Base-by-base conservation (phyloP, 2,113 vertebrate genomes). In the Dasypus novemcinctus region DNA sequence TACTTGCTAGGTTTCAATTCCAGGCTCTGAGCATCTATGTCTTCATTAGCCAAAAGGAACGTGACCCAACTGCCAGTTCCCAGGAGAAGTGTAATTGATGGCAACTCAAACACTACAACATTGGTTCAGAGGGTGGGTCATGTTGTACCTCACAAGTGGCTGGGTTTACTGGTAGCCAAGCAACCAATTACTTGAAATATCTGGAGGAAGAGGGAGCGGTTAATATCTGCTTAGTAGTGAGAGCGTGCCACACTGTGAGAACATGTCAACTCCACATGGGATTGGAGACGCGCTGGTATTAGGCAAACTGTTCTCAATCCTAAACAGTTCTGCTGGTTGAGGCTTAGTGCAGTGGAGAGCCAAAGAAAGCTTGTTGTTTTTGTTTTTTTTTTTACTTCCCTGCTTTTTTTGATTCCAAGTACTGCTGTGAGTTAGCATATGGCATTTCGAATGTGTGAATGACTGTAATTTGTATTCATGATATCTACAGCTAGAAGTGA, bases 371-470 rank as follows among this genome's bases (percentile, higher is more conserved):
- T 36, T 61, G 87, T 90, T 72, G 27, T 75, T 27, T n/a, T n/a
- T n/a, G 29, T 3, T 27, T 31, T 46, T 63, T 81, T 87, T 95
- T 93, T 66, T 14, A 76, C 74, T 89, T 88, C 12, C 17, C 27
- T 90, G 61, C 83, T 96, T 93, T 92, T 96, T 54, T 93, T 92
- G 49, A 78, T 57, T 93, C 59, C 46, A 31, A 92, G 88, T 20
- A 57, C 31, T 71, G 82, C 95, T 95, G 59, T 64, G 63, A 79
- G 78, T 75, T 93, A 94, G 89, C 97, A 98, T 97, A 96, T 81
- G 96, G 93, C 69, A 69, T 74, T 69, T 95, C 52, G 31, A 72
- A 90, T 38, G 93, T 96, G 94, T 95, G 94, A 97, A 94, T 91
- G 97, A 91, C 68, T 93, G 52, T 61, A 68, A 84, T 95, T 84